phyloP scores from a whole-genome alignment of 2,113 vertebrate species.

The Notarius lentiginosus region DNA sequence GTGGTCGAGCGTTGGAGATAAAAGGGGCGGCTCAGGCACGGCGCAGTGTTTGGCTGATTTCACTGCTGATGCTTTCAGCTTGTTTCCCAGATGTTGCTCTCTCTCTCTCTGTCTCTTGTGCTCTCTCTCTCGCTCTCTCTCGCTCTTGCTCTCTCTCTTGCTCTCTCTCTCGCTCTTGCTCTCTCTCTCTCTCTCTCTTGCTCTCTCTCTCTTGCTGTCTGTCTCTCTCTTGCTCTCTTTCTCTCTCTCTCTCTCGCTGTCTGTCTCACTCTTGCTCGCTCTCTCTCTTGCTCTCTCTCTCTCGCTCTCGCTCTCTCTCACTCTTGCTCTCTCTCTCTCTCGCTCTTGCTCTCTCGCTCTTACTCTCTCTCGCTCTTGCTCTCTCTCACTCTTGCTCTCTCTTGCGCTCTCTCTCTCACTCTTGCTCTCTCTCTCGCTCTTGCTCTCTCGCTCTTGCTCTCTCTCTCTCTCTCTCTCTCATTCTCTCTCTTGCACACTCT shows the following conservation, averaged over 20 bases:
- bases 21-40: not conserved
- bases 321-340: not conserved
- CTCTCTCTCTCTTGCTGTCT: not conserved
- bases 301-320: too few species aligned
- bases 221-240: not conserved
- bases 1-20: not conserved
- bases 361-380: too few species aligned
- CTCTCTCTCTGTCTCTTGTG: not conserved
- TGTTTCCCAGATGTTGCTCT: conserved; percentile 23
- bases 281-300: not conserved
- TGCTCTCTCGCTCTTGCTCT: too few species aligned
- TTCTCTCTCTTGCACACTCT: too few species aligned
- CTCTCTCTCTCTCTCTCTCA: too few species aligned
- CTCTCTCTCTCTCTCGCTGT: not conserved
- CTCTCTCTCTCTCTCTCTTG: not conserved
- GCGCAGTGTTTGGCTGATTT: not conserved
- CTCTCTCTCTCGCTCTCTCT: not conserved
- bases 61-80: conserved; percentile 20
- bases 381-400: too few species aligned
- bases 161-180: not conserved
- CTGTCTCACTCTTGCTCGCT: not conserved
- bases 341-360: not conserved
- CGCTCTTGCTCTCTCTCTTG: not conserved
- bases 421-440: too few species aligned
- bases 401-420: too few species aligned